phyloP scores from a whole-genome alignment of 2,113 vertebrate species.

The Tetrax tetrax region DNA sequence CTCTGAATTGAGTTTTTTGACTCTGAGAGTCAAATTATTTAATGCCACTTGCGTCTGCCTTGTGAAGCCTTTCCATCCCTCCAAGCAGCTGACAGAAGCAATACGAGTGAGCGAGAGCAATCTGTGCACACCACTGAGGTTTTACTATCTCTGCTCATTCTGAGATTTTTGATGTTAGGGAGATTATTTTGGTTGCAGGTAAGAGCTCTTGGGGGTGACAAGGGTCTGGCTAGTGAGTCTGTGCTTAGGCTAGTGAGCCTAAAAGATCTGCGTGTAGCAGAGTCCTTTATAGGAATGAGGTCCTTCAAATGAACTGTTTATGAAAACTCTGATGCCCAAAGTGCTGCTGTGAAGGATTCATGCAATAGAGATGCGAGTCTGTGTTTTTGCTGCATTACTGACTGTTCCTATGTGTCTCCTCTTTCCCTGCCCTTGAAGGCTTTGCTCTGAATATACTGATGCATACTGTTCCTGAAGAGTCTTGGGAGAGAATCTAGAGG shows the following conservation, averaged over 20 bases:
- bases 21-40: background rate
- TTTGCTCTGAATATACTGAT: background rate
- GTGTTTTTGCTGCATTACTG: background rate
- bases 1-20: background rate
- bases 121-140: background rate
- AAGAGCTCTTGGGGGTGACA: background rate
- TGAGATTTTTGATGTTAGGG: background rate
- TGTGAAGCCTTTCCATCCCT: background rate
- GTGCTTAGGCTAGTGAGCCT: background rate
- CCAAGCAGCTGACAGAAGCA: background rate
- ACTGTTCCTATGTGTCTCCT: background rate
- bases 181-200: background rate
- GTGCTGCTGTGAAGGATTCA: background rate
- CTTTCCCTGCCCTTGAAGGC: background rate
- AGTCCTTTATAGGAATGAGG: background rate
- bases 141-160: background rate
- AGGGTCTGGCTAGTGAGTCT: background rate
- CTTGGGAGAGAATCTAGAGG: conserved; percentile 44
- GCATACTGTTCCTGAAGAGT: background rate
- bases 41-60: background rate
- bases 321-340: background rate
- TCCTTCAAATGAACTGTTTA: background rate
- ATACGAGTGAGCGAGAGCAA: background rate
- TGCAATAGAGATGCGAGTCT: background rate
- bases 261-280: background rate